Evolutionary conservation across 2,888 invertebrate species (phyloP), one percentile per base, ranked within the genome.

Genomic region (Drosophila hamatofila): DNA sequence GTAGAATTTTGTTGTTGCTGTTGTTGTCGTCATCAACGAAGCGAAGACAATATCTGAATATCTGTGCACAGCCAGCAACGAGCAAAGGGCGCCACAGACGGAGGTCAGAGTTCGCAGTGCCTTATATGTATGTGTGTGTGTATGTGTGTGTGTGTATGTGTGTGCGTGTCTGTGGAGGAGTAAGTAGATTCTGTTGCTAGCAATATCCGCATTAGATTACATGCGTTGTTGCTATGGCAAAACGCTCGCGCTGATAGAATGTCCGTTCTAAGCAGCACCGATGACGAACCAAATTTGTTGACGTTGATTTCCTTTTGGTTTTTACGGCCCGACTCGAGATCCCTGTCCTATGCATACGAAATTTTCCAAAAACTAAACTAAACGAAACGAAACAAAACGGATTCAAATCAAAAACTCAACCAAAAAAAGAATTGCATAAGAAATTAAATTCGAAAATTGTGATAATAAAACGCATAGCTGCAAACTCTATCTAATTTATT

Each of bases 361-460:
- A 56, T 56, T 33, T 5, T n/a, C 49, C 33, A 9, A 54, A 52
- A 44, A 57, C 44, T n/a, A 57, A 58, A 61, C 30, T 21, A 57
- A 59, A 57, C 44, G 23, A 54, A 64, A 52, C 18, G 5, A 41
- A 58, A 44, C 18, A 8, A 49, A 41, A 35, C 23, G n/a, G 37
- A 49, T 42, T 46, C 75, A 61, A 51, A 62, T 35, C 27, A 25
- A 58, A 71, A 46, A 42, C 55, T 41, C 59, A 62, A 9, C 42
- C 12, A 25, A 64, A 70, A 70, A 70, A 71, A 77, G 72, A 80
- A 83, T 78, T 84, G 81, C 84, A 87, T 81, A 83, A 87, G 83
- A 78, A 83, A 84, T 83, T 68, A 73, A 80, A 81, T 84, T 80
- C 75, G 75, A 82, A 82, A 82, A 87, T 81, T 84, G 87, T 81